A percentile compares a stretch with the other conserved stretches of the same genome.
phyloP scores from a whole-genome alignment of 2,797 vertebrate genomes.

The Loriculus beryllinus region DNA sequence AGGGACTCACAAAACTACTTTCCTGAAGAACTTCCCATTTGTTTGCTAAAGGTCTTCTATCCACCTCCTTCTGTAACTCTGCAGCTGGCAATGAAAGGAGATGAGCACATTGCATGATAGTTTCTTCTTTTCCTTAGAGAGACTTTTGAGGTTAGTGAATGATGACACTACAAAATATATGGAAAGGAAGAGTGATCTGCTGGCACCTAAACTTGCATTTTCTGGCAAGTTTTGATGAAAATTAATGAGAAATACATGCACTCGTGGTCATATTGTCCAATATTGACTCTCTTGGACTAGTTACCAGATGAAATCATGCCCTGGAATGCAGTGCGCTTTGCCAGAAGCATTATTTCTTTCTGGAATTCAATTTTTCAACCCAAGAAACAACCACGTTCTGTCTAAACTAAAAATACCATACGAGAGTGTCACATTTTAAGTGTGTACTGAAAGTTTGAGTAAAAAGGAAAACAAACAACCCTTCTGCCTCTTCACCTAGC shows the following conservation, averaged over 20 bases:
- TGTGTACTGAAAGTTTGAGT: not conserved
- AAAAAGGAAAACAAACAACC: slow-evolving; percentile 7
- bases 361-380: slow-evolving; percentile 40
- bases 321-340: slow-evolving; percentile 51
- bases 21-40: not conserved
- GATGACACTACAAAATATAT: slow-evolving; percentile 28
- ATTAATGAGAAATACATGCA: slow-evolving; percentile 56
- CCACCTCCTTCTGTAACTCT: not conserved
- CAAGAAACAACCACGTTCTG: slow-evolving; percentile 13
- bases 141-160: not conserved
- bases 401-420: slow-evolving; percentile 44
- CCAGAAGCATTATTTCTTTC: slow-evolving; percentile 53
- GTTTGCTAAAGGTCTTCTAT: not conserved
- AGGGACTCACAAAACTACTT: not conserved
- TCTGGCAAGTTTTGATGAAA: slow-evolving; percentile 35
- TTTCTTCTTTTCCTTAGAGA: slow-evolving; percentile 2
- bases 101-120: not conserved
- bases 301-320: slow-evolving; percentile 45
- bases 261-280: slow-evolving; percentile 10
- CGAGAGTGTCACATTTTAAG: slow-evolving; percentile 25
- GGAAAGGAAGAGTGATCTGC: slow-evolving; percentile 25
- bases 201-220: slow-evolving; percentile 13
- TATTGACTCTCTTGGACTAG: slow-evolving; percentile 25
- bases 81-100: not conserved
- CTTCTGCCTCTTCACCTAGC: not conserved